phyloP scores from a whole-genome alignment of 2,888 invertebrate species.

The Microctonus aethiopoides region DNA sequence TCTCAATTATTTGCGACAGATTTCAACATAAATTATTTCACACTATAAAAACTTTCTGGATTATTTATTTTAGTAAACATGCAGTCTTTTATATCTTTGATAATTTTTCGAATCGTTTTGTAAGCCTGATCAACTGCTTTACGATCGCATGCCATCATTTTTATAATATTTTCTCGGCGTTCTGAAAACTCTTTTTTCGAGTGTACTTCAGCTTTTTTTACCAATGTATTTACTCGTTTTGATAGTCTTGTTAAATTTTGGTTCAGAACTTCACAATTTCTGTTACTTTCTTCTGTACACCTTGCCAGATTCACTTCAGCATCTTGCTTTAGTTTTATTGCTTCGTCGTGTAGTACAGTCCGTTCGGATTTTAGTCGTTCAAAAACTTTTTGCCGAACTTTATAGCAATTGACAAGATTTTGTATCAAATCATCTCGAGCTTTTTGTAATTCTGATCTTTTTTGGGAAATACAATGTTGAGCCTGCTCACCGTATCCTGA shows the following conservation, averaged over 20 bases:
- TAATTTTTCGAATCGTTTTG: constrained; percentile 34
- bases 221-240: constrained; percentile 39
- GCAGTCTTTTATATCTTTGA: constrained; percentile 43
- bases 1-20: no score
- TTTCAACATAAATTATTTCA: no score
- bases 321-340: constrained; percentile 44
- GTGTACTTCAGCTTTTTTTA: constrained; percentile 40
- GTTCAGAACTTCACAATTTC: constrained; percentile 37
- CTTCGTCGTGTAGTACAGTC: constrained; percentile 43
- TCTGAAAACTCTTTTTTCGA: not conserved
- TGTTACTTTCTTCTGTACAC: constrained; percentile 39
- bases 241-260: constrained; percentile 36
- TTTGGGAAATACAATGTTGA: constrained; percentile 37
- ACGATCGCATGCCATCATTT: constrained; percentile 41
- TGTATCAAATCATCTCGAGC: constrained; percentile 40
- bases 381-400: constrained; percentile 39
- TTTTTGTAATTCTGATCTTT: constrained; percentile 37
- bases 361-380: constrained; percentile 44
- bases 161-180: not conserved
- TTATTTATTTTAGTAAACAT: no score
- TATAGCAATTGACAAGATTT: constrained; percentile 46
- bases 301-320: constrained; percentile 42
- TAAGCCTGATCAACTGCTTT: constrained; percentile 39
- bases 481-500: constrained; percentile 40
- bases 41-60: no score